Percentiles rank a stretch among this genome's conserved stretches.
Evolutionary conservation across 2,113 vertebrate species (phyloP).

Genomic region (Microcebus tavaratra): DNA sequence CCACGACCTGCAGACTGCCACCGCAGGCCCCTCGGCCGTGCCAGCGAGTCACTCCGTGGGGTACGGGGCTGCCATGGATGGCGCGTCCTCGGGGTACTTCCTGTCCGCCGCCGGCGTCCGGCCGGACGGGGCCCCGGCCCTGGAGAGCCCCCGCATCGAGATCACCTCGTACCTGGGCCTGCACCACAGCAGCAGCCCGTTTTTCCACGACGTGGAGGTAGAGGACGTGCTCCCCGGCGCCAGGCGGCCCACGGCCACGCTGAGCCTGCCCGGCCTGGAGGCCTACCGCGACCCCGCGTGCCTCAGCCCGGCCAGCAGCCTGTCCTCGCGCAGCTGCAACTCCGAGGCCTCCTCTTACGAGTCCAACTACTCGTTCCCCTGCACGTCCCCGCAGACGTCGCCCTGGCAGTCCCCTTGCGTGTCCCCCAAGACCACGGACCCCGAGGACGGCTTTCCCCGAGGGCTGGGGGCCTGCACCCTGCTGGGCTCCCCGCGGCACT

Average conservation of each 20-base stretch:
- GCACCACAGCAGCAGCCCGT: conserved; percentile 87
- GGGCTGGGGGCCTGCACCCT: conserved; percentile 92
- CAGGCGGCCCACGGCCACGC: conserved; percentile 93
- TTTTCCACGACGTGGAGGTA: conserved; percentile 90
- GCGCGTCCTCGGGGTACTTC: conserved; percentile 89
- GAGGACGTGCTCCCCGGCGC: conserved; percentile 89
- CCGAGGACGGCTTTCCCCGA: conserved; percentile 87
- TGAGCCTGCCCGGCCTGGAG: conserved; percentile 93
- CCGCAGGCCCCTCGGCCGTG: conserved; percentile 89
- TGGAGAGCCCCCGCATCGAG: conserved; percentile 97
- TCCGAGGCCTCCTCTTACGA: conserved; percentile 97
- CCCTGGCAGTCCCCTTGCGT: conserved; percentile 98
- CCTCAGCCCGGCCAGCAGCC: conserved; percentile 96
- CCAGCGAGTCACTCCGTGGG: conserved; percentile 83
- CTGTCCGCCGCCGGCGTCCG: conserved; percentile 85
- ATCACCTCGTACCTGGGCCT: conserved; percentile 94
- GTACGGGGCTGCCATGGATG: conserved; percentile 80
- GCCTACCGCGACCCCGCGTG: conserved; percentile 95
- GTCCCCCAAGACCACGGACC: conserved; percentile 91
- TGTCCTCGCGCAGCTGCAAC: conserved; percentile 97
- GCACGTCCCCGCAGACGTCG: conserved; percentile 95
- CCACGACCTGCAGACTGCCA: conserved; percentile 91
- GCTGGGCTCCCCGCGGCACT: conserved; percentile 91
- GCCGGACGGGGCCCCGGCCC: conserved; percentile 90
- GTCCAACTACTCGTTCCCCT: conserved; percentile 95